These are phyloP conservation scores for Priocnemis perturbator DNA, from an alignment of 2,888 invertebrate species.

Conservation along the genomic window DNA sequence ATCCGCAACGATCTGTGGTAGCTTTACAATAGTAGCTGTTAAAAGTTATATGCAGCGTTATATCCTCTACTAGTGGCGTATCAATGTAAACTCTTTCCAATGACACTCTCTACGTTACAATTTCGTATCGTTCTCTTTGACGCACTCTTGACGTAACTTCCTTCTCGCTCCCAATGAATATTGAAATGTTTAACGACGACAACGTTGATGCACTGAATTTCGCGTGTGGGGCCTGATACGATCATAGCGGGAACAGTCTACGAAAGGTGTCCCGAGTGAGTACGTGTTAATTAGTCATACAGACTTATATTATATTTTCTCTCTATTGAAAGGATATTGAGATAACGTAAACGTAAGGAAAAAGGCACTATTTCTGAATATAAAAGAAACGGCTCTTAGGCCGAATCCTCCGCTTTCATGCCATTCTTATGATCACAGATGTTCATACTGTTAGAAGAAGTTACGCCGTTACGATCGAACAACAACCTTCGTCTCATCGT, in stretches of 20 bases:
- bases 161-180: slow-evolving; percentile 32
- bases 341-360: slow-evolving; percentile 53
- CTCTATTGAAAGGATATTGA: slow-evolving; percentile 33
- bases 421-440: slow-evolving; percentile 43
- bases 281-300: slow-evolving; percentile 40
- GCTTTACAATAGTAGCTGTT: slow-evolving; percentile 43
- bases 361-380: slow-evolving; percentile 58
- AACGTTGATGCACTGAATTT: slow-evolving; percentile 33
- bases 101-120: slow-evolving; percentile 39
- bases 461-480: slow-evolving; percentile 53
- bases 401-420: slow-evolving; percentile 29
- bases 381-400: slow-evolving; percentile 56
- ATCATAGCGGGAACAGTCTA: slow-evolving; percentile 28
- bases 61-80: slow-evolving; percentile 42
- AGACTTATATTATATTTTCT: slow-evolving; percentile 37
- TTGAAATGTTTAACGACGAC: too few relatives aligned
- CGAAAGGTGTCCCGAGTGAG: slow-evolving; percentile 40
- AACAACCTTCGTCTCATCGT: slow-evolving; percentile 38
- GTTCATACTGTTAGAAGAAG: slow-evolving; percentile 45
- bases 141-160: slow-evolving; percentile 54
- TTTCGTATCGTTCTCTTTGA: slow-evolving; percentile 32
- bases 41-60: slow-evolving; percentile 45
- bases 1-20: slow-evolving; percentile 37
- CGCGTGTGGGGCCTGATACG: slow-evolving; percentile 20
- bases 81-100: slow-evolving; percentile 48